Conservation (phyloP, 2,113 vertebrate genomes). For the Orycteropus afer region DNA sequence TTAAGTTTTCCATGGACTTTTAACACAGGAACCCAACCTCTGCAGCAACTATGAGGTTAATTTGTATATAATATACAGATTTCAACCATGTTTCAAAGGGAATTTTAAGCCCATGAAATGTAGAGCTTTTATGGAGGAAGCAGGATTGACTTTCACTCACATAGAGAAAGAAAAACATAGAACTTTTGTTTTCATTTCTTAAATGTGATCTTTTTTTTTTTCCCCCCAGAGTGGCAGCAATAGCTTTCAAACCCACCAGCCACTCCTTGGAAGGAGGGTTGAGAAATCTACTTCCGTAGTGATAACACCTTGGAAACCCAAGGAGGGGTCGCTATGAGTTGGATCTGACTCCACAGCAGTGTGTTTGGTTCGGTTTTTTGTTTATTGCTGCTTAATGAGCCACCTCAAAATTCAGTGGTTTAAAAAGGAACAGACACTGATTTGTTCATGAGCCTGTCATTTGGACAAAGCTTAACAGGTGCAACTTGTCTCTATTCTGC, state of each 20-base stretch:
- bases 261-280: too few relatives aligned
- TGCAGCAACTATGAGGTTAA: conserved; percentile 31
- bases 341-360: too few relatives aligned
- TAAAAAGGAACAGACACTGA: background rate
- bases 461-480: background rate
- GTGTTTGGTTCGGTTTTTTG: too few relatives aligned
- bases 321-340: too few relatives aligned
- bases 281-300: too few relatives aligned
- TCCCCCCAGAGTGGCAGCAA: background rate
- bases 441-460: background rate
- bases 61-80: conserved; percentile 4
- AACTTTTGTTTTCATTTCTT: background rate
- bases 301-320: too few relatives aligned
- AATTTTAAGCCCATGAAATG: background rate
- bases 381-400: too few relatives aligned
- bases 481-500: background rate
- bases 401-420: too few relatives aligned
- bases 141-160: background rate
- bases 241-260: too few relatives aligned
- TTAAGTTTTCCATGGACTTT: conserved; percentile 51
- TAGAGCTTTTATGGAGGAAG: background rate
- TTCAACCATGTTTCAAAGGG: conserved; percentile 1
- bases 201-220: background rate
- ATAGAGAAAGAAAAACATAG: background rate
- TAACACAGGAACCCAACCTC: conserved; percentile 54